Conservation (phyloP, 2,113 vertebrate species). For the Polypterus bichir region DNA sequence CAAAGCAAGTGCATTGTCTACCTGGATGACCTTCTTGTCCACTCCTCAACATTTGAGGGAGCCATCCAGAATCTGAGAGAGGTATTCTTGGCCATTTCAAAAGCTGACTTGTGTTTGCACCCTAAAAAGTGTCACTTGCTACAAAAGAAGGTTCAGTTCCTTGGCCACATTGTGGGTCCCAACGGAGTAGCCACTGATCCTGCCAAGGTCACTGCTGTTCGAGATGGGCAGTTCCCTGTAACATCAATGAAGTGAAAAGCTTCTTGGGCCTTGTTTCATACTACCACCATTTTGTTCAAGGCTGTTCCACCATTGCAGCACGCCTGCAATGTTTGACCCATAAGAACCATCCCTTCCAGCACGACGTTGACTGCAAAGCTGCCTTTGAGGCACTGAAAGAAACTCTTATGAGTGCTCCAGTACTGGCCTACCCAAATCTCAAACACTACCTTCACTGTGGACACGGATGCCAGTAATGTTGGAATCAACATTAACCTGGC, state of each 20-base stretch:
- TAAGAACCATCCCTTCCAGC: background rate
- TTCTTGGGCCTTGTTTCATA: no score
- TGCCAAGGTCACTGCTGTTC: background rate
- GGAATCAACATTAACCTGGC: background rate
- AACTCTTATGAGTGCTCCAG: background rate
- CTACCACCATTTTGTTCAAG: background rate
- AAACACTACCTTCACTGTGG: no score
- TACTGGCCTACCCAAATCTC: background rate
- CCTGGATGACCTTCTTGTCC: background rate
- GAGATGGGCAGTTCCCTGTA: no score
- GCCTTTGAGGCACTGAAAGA: background rate
- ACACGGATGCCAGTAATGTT: background rate
- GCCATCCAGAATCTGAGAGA: no score
- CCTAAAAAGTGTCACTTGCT: background rate
- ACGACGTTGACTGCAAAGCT: no score
- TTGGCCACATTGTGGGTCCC: background rate
- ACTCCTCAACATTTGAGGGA: no score
- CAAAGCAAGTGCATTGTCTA: background rate
- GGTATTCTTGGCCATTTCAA: no score
- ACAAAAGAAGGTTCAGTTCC: background rate
- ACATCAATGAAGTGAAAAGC: no score
- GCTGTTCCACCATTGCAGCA: background rate
- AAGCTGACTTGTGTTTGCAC: background rate
- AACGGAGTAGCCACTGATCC: background rate
- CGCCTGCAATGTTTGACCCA: background rate